Evolutionary conservation across 2,888 invertebrate genomes (phyloP).

Genomic region (Cephus runcator): DNA sequence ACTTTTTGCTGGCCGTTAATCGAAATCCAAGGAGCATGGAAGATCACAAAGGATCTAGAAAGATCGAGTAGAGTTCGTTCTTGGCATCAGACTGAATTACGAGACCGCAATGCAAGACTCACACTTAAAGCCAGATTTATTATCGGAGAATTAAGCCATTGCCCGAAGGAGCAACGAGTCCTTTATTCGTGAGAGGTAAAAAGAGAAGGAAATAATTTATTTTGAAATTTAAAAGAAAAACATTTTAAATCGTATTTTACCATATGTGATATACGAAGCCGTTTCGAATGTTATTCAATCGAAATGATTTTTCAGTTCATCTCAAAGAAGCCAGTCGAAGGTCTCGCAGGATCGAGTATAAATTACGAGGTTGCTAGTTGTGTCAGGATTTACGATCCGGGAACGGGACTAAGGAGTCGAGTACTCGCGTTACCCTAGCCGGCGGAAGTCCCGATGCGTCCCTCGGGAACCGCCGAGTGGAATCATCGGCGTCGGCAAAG

Average conservation of each 20-base stretch:
- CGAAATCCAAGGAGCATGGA: not conserved
- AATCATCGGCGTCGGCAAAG: conserved; percentile 9
- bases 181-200: not conserved
- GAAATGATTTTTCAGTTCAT: not conserved
- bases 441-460: conserved; percentile 52
- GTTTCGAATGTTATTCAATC: not conserved
- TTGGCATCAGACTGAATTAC: not conserved
- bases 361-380: conserved; percentile 3
- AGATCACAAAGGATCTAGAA: not conserved
- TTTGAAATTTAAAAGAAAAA: not conserved
- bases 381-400: conserved; percentile 5
- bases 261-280: not conserved
- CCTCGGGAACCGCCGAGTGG: conserved; percentile 31
- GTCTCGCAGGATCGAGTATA: not conserved
- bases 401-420: not conserved
- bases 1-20: not conserved
- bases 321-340: not conserved
- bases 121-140: not conserved
- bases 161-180: not conserved
- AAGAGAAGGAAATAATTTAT: not conserved
- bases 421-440: conserved; percentile 14
- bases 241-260: not conserved
- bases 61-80: not conserved
- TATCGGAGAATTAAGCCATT: not conserved
- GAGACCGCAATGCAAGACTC: not conserved